Evolutionary conservation across 2,797 vertebrate species (phyloP).

Genomic region (Girardinus metallicus): DNA sequence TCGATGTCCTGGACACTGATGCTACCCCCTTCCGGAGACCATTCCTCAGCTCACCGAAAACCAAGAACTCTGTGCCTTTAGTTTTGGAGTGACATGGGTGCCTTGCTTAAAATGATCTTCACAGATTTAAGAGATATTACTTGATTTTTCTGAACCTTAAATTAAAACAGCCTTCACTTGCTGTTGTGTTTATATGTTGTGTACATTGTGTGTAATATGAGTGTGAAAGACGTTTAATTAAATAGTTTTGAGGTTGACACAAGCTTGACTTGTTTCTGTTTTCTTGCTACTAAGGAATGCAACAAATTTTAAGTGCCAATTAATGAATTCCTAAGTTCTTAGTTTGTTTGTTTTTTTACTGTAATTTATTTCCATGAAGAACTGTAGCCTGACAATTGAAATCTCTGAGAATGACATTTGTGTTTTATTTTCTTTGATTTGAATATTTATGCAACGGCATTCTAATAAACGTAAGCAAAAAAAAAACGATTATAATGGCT

Average conservation of each 20-base stretch:
- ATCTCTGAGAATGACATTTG: neutral
- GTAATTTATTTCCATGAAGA: neutral
- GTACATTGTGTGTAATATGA: conserved; percentile 50
- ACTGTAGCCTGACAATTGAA: neutral
- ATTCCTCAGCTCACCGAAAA: conserved; percentile 53
- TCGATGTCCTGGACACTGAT: conserved; percentile 32
- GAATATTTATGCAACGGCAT: neutral
- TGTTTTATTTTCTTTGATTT: neutral
- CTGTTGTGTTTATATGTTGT: conserved; percentile 45
- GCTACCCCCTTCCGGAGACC: conserved; percentile 32
- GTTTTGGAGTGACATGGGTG: conserved; percentile 39
- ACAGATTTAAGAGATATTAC: conserved; percentile 46
- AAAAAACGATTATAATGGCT: neutral
- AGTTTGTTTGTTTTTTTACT: neutral
- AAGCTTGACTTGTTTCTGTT: conserved; percentile 24
- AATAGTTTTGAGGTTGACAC: conserved; percentile 17
- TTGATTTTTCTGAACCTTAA: conserved; percentile 51
- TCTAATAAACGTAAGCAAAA: neutral
- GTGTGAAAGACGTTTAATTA: conserved; percentile 21
- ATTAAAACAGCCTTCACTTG: conserved; percentile 33
- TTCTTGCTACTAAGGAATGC: conserved; percentile 7
- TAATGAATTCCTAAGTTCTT: conserved; percentile 29
- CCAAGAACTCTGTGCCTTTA: conserved; percentile 33
- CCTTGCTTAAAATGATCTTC: conserved; percentile 54
- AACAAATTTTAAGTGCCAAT: neutral